phyloP scores from a whole-genome alignment of 2,888 invertebrate genomes.

The Drosophila fungiperda region DNA sequence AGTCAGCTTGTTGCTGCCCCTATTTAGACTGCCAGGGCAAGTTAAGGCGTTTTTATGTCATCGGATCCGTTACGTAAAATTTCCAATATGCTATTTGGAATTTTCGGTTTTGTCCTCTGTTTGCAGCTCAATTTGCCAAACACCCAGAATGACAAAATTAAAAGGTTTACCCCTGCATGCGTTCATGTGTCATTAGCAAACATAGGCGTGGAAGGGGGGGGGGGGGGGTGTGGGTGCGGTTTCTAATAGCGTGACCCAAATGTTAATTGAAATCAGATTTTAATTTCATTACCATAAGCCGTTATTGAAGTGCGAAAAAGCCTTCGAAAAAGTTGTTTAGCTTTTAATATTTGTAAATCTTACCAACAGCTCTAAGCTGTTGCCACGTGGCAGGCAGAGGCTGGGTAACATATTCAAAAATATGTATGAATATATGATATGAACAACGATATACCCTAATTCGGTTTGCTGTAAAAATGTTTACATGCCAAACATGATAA shows the following conservation, averaged over 20 bases:
- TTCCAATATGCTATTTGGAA: conserved; percentile 72
- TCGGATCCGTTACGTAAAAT: conserved; percentile 68
- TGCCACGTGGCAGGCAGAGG: not conserved
- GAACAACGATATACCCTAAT: conserved; percentile 56
- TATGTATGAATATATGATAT: conserved; percentile 69
- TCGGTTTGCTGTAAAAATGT: conserved; percentile 78
- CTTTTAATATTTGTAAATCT: conserved; percentile 18
- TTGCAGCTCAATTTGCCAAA: conserved; percentile 52
- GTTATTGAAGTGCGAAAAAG: conserved; percentile 3
- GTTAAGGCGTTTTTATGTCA: conserved; percentile 67
- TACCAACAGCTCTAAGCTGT: conserved; percentile 19
- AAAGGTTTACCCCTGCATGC: conserved; percentile 24
- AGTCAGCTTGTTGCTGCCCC: conserved; percentile 60
- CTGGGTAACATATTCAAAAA: conserved; percentile 37
- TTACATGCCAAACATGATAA: conserved; percentile 68
- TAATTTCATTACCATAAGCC: conserved; percentile 11
- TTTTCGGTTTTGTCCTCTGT: conserved; percentile 15
- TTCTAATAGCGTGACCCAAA: conserved; percentile 17
- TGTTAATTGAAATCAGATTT: conserved; percentile 25
- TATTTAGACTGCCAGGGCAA: conserved; percentile 45
- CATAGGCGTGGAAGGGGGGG: not conserved
- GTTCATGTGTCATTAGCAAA: conserved; percentile 20
- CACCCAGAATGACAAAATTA: conserved; percentile 38
- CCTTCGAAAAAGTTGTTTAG: not conserved
- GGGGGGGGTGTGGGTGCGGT: not conserved